phyloP scores from a whole-genome alignment of 2,797 vertebrate species.

The Cetoscarus ocellatus region DNA sequence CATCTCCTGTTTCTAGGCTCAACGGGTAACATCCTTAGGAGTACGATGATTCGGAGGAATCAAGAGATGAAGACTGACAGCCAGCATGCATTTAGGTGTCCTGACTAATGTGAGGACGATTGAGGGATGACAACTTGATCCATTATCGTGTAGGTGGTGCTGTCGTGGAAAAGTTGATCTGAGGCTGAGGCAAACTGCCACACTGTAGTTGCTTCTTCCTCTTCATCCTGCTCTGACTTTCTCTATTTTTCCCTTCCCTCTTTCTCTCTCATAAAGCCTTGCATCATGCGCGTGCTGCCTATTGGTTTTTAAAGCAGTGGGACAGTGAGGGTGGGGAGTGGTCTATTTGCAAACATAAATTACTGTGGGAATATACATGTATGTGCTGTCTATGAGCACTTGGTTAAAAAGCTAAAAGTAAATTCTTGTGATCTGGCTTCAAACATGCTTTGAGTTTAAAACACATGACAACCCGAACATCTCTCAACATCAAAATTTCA shows the following conservation, averaged over 20 bases:
- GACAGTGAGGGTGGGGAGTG: slow-evolving; percentile 67
- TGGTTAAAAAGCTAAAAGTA: no score
- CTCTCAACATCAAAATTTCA: slow-evolving; percentile 3
- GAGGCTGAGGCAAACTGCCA: slow-evolving; percentile 31
- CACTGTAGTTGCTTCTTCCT: slow-evolving; percentile 45
- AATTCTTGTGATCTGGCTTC: slow-evolving; percentile 10
- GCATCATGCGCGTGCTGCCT: slow-evolving; percentile 67
- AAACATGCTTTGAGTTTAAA: slow-evolving; percentile 19
- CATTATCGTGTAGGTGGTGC: slow-evolving; percentile 29
- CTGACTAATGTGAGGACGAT: slow-evolving; percentile 36
- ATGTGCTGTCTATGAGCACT: slow-evolving; percentile 7
- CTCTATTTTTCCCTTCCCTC: slow-evolving; percentile 54
- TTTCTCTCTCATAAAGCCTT: slow-evolving; percentile 67
- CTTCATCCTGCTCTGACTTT: slow-evolving; percentile 51
- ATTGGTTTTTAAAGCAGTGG: slow-evolving; percentile 71
- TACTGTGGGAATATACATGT: slow-evolving; percentile 29
- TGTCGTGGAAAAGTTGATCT: slow-evolving; percentile 32
- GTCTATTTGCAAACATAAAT: slow-evolving; percentile 49
- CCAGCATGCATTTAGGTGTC: slow-evolving; percentile 31
- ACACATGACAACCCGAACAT: slow-evolving; percentile 6
- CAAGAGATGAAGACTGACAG: slow-evolving; percentile 24
- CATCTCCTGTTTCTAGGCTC: slow-evolving; percentile 54
- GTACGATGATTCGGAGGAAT: slow-evolving; percentile 15
- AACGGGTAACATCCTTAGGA: slow-evolving; percentile 55
- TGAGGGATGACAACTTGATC: slow-evolving; percentile 16